phyloP scores from a whole-genome alignment of 1,140 invertebrate genomes.

The Cataglyphis hispanica region DNA sequence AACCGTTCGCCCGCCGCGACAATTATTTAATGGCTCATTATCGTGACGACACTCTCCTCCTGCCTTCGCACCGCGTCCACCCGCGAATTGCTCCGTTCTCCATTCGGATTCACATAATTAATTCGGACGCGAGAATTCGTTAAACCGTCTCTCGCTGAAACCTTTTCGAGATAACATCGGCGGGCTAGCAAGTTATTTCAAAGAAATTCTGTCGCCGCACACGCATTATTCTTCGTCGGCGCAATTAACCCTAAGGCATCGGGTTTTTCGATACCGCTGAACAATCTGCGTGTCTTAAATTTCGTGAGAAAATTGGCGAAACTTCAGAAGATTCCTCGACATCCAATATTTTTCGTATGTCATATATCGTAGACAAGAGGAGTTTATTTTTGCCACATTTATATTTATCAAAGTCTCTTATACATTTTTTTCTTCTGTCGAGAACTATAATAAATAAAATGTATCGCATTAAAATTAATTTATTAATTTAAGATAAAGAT shows the following conservation, averaged over 20 bases:
- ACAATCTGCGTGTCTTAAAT: conserved; percentile 14
- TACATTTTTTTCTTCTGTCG: not conserved
- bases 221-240: conserved; percentile 60
- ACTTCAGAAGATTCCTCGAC: not conserved
- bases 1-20: conserved; percentile 69
- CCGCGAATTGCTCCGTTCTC: conserved; percentile 10
- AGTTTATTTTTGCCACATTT: not conserved
- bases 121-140: conserved; percentile 69
- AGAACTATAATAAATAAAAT: not conserved
- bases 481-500: too few relatives aligned
- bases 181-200: conserved; percentile 44
- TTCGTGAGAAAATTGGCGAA: conserved; percentile 34
- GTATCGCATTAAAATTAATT: not conserved
- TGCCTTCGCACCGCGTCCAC: not conserved
- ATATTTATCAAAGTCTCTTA: not conserved
- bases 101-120: conserved; percentile 70
- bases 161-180: conserved; percentile 59
- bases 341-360: not conserved
- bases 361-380: not conserved
- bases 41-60: conserved; percentile 68
- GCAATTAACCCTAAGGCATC: conserved; percentile 47
- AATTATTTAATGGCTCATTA: conserved; percentile 79
- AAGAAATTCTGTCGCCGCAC: conserved; percentile 58
- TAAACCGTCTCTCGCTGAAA: conserved; percentile 39
- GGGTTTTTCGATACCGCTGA: conserved; percentile 19